Evolutionary conservation across 1,140 invertebrate genomes (phyloP).

Genomic region (Orchestia grillus): DNA sequence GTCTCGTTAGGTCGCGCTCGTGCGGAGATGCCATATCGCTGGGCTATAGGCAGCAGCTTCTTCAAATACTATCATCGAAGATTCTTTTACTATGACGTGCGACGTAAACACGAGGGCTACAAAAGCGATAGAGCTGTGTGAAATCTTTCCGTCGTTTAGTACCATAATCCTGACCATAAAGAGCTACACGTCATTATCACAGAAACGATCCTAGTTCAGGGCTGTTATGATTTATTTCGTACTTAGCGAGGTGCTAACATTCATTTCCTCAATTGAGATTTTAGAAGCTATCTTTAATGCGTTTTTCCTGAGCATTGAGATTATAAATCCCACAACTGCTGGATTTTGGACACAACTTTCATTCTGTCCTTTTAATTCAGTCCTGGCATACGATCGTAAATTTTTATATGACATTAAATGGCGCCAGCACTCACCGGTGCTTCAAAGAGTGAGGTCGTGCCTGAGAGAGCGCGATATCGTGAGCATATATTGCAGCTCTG

Average conservation of each 20-base stretch:
- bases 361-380: background rate
- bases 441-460: background rate
- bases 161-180: background rate
- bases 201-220: background rate
- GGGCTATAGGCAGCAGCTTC: background rate
- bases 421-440: background rate
- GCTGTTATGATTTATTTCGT: background rate
- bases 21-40: background rate
- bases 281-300: background rate
- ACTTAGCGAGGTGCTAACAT: background rate
- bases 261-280: too few species aligned
- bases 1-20: background rate
- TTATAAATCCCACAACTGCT: background rate
- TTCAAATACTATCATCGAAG: background rate
- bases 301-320: background rate
- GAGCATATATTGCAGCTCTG: background rate
- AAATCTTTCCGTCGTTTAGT: background rate
- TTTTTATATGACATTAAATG: background rate
- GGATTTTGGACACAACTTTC: background rate
- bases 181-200: background rate
- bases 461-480: background rate
- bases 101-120: background rate
- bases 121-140: background rate
- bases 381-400: background rate
- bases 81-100: background rate